Base-by-base conservation (phyloP, 1,140 invertebrate species). In the Trialeurodes vaporariorum region DNA sequence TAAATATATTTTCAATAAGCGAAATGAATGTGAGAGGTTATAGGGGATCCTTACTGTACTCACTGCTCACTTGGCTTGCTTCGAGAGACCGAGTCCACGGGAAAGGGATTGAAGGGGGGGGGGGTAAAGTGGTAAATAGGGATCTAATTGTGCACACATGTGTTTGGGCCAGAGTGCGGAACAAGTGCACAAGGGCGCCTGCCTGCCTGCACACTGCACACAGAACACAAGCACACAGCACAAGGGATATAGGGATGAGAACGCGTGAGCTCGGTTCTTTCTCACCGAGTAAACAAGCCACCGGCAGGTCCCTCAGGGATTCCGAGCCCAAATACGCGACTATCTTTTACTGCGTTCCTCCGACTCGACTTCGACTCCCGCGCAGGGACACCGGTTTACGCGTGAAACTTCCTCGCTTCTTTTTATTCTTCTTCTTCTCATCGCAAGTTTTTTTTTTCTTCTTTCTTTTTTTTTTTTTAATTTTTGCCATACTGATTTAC, bases 1-100 rank as follows among this genome's bases (percentile, higher is more conserved):
- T 49, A 49, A 49, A 49, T 49, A 49, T 49, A n/a, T 49, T 49
- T 49, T 49, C 34, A 49, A 49, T 49, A 49, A 49, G 34, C 34
- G 5, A 49, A 49, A 49, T 49, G n/a, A n/a, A n/a, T n/a, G 34
- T 5, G 34, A 5, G 17, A 49, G 34, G 34, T 49, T 49, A 49
- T n/a, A n/a, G n/a, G n/a, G n/a, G n/a, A n/a, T n/a, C n/a, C n/a
- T n/a, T n/a, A n/a, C n/a, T n/a, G n/a, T n/a, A n/a, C n/a, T n/a
- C n/a, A n/a, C n/a, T n/a, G n/a, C n/a, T n/a, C n/a, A n/a, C n/a
- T n/a, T n/a, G n/a, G n/a, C n/a, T n/a, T n/a, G n/a, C n/a, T n/a
- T n/a, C n/a, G n/a, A 49, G 34, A 5, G 34, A 5, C 34, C 17
- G 34, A 49, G 34, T 49, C 5, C 5, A 49, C 5, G 5, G 34